These are phyloP conservation scores for Poeciliopsis retropinna DNA, from an alignment of 2,113 vertebrate genomes.

Conservation along the genomic window DNA sequence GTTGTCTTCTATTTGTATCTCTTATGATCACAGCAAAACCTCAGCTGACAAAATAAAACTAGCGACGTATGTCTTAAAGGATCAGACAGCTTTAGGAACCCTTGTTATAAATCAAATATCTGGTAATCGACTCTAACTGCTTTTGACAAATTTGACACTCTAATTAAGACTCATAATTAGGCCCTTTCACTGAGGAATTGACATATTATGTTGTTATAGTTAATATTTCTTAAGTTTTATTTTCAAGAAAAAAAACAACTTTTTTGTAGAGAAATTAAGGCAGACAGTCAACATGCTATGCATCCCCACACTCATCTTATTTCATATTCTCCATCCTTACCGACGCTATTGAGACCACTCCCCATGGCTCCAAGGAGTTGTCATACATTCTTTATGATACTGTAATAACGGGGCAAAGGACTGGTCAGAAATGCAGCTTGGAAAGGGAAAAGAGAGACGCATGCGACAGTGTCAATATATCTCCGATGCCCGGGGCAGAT, in stretches of 20 bases:
- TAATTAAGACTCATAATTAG: no score
- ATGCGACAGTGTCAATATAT: conserved; percentile 71
- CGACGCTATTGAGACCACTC: conserved; percentile 49
- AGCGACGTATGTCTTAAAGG: not conserved
- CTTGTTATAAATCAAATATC: not conserved
- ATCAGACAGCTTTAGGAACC: not conserved
- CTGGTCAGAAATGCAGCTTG: conserved; percentile 61
- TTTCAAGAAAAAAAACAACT: not conserved
- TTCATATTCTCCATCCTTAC: conserved; percentile 51
- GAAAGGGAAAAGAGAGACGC: conserved; percentile 38
- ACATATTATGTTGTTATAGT: no score
- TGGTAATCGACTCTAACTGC: no score
- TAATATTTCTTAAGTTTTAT: no score
- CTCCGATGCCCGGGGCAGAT: conserved; percentile 69
- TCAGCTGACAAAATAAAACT: not conserved
- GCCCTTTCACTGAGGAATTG: no score
- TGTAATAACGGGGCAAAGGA: conserved; percentile 43
- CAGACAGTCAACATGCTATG: conserved; percentile 28
- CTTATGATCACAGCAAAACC: not conserved
- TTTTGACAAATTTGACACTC: no score
- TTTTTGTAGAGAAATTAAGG: no score
- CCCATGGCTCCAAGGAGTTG: conserved; percentile 60
- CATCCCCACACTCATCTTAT: conserved; percentile 47
- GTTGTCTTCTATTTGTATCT: conserved; percentile 13
- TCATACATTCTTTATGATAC: conserved; percentile 77